A percentile compares a stretch with the other conserved stretches of the same genome.
Evolutionary conservation across 2,797 vertebrate genomes (phyloP).

Genomic region (Halcyon leucocephala): DNA sequence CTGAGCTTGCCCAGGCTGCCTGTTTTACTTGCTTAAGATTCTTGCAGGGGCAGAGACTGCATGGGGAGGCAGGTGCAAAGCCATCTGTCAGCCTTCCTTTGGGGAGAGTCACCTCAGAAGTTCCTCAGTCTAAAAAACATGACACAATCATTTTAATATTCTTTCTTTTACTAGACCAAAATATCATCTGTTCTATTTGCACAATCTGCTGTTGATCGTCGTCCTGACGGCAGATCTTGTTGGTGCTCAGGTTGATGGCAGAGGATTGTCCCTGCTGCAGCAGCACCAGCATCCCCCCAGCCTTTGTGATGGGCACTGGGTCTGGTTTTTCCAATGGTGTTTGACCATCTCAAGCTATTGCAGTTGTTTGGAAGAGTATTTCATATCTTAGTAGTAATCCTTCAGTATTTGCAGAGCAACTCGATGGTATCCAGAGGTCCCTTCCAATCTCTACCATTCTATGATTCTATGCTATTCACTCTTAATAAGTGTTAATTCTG

Average conservation of each 20-base stretch:
- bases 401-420: background rate
- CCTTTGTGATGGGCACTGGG: accelerated
- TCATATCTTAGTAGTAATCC: background rate
- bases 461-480: too few relatives aligned
- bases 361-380: background rate
- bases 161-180: accelerated
- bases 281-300: accelerated
- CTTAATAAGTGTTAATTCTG: too few relatives aligned
- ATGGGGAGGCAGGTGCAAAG: background rate
- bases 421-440: too few relatives aligned
- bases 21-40: background rate
- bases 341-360: too few relatives aligned
- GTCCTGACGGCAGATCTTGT: accelerated
- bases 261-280: background rate
- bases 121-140: background rate
- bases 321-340: background rate
- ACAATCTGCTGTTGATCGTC: accelerated
- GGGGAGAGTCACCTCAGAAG: background rate
- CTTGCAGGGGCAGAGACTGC: background rate
- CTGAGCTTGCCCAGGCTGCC: background rate
- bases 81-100: background rate
- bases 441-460: too few relatives aligned
- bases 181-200: background rate
- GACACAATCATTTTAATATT: background rate
- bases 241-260: accelerated